Evolutionary conservation across 2,113 vertebrate genomes (phyloP).

Genomic region (Pongo pygmaeus): DNA sequence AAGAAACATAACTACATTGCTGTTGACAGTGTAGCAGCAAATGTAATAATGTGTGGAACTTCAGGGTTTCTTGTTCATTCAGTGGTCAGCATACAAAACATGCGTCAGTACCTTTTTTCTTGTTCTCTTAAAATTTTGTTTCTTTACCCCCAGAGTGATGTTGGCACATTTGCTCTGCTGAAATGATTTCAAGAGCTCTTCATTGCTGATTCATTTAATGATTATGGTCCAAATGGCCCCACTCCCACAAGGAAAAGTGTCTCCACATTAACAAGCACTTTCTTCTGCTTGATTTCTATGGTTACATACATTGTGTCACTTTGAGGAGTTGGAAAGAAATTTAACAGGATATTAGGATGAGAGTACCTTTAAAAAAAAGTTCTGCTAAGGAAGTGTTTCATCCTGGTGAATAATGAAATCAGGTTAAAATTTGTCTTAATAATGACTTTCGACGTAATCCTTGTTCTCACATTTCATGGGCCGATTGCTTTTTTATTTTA

Average conservation of each 20-base stretch:
- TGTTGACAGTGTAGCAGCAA: background rate
- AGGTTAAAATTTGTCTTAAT: background rate
- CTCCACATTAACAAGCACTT: background rate
- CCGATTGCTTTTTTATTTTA: background rate
- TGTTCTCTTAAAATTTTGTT: background rate
- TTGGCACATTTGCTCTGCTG: background rate
- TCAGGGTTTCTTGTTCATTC: background rate
- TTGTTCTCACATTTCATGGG: background rate
- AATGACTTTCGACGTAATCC: background rate
- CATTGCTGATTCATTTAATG: background rate
- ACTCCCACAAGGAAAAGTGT: background rate
- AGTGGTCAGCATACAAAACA: background rate
- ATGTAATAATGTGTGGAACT: background rate
- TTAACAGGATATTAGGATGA: background rate
- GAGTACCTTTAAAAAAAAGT: background rate
- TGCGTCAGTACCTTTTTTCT: background rate
- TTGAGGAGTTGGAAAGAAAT: background rate
- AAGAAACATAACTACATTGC: background rate
- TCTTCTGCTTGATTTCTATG: slow-evolving; percentile 14
- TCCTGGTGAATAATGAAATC: background rate
- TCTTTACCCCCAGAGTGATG: background rate
- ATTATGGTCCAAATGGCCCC: background rate
- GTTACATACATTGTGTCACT: background rate
- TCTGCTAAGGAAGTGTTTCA: background rate
- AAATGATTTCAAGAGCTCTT: background rate